Evolutionary conservation across 2,113 vertebrate genomes (phyloP), one percentile per base, ranked within the genome.

Genomic region (Plectropomus leopardus): DNA sequence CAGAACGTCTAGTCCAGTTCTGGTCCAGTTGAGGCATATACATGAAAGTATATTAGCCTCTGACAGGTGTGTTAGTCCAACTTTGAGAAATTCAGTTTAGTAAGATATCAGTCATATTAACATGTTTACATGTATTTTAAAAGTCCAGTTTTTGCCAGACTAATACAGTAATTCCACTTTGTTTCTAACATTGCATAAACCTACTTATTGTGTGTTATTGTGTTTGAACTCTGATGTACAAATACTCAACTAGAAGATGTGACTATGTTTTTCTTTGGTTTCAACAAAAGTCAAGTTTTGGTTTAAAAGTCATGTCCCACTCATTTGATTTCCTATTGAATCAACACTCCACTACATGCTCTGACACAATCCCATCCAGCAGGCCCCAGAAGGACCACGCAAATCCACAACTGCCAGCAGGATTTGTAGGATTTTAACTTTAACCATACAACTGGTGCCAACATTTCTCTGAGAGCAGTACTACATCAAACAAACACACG

Each of bases 381-480:
- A 65, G 68, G 42, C 59, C 42, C 21, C 58, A 28, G 6, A 23
- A 63, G n/a, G 48, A 34, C 66, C 48, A 71, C 4, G 1, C 76
- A 4, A 34, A 53, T 16, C 34, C 57, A 78, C 47, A 45, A 24
- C 1, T 71, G 67, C 26, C 36, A 47, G 58, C 26, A 48, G 59
- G 68, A 72, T 79, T 72, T 72, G 59, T 42, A 65, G 40, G 48
- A 32, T 44, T 51, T 50, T 63, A 47, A 73, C 45, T 63, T 74
- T 63, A 40, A 28, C 47, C 9, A 45, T 30, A 54, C 36, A 65
- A 65, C 19, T 45, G 72, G 4, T 23, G 68, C 50, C 60, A 72
- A 42, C 23, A 58, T 78, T 45, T 70, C 47, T 54, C 34, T 63
- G 57, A 70, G 34, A 54, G 76, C 34, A 54, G 26, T 71, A 34